Percentiles rank a stretch among this genome's conserved stretches.
These are phyloP conservation scores for Perodicticus potto DNA, from an alignment of 2,797 vertebrate genomes.

Conservation along the genomic window DNA sequence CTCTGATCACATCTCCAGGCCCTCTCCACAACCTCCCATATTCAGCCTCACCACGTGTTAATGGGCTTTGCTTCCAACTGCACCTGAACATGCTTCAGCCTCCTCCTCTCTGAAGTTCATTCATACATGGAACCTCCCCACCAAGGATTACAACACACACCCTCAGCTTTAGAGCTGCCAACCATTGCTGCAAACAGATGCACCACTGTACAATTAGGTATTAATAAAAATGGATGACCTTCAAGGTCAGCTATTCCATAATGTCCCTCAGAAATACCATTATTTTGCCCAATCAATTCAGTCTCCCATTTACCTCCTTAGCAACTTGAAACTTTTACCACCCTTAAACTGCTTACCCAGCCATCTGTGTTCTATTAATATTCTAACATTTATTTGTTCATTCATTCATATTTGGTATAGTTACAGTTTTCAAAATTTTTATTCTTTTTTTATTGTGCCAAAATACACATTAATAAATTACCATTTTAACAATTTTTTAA, in stretches of 20 bases:
- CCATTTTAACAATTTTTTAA: not conserved
- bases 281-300: not conserved
- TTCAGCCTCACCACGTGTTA: not conserved
- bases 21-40: not conserved
- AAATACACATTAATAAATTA: not conserved
- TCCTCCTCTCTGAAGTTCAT: not conserved
- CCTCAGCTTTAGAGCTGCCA: not conserved
- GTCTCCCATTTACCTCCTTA: not conserved
- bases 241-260: not conserved
- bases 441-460: not conserved
- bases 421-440: not conserved
- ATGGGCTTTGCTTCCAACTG: not conserved
- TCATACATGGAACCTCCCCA: not conserved
- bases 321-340: not conserved
- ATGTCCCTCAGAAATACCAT: not conserved
- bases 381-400: not conserved
- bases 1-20: not conserved
- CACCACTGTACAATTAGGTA: not conserved
- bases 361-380: not conserved
- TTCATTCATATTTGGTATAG: not conserved
- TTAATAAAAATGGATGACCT: not conserved
- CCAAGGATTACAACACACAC: not conserved
- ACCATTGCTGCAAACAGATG: not conserved
- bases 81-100: not conserved
- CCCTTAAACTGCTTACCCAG: not conserved